Percentiles rank a stretch among this genome's conserved stretches.
phyloP scores from a whole-genome alignment of 1,140 invertebrate genomes.

The Piezodorus guildinii region DNA sequence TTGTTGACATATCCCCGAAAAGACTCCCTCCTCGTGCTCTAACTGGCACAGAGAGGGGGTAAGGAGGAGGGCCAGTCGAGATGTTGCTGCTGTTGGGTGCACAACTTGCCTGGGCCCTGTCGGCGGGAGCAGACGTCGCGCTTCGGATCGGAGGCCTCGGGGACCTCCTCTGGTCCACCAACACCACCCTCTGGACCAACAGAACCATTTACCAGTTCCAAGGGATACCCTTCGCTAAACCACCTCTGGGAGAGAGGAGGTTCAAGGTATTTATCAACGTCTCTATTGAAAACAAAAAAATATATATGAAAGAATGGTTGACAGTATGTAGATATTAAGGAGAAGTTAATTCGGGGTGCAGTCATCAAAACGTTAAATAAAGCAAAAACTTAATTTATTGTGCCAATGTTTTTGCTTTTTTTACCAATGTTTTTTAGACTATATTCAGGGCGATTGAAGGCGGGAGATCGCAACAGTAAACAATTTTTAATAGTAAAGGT shows the following conservation, averaged over 20 bases:
- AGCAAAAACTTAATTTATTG: too few relatives aligned
- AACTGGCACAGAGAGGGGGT: neutral
- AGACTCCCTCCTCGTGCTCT: too few relatives aligned
- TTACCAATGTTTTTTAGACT: neutral
- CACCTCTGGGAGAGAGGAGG: constrained; percentile 33
- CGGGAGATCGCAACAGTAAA: too few relatives aligned
- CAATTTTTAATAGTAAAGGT: too few relatives aligned
- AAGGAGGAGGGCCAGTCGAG: neutral
- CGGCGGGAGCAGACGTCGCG: neutral
- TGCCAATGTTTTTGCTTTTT: neutral
- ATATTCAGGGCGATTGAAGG: too few relatives aligned
- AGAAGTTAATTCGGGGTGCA: too few relatives aligned
- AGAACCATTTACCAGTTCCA: constrained; percentile 31
- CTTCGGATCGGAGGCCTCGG: constrained; percentile 16
- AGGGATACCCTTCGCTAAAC: constrained; percentile 36
- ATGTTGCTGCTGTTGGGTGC: neutral
- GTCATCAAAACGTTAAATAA: too few relatives aligned
- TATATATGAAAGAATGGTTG: too few relatives aligned
- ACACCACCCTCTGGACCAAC: constrained; percentile 23
- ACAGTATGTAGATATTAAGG: too few relatives aligned
- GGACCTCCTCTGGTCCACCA: constrained; percentile 14
- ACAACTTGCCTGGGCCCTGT: neutral
- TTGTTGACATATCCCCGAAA: too few relatives aligned
- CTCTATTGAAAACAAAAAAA: too few relatives aligned
- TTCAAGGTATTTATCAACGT: constrained; percentile 33